Conservation (phyloP, 2,113 vertebrate genomes). For the Butastur rufipennis region DNA sequence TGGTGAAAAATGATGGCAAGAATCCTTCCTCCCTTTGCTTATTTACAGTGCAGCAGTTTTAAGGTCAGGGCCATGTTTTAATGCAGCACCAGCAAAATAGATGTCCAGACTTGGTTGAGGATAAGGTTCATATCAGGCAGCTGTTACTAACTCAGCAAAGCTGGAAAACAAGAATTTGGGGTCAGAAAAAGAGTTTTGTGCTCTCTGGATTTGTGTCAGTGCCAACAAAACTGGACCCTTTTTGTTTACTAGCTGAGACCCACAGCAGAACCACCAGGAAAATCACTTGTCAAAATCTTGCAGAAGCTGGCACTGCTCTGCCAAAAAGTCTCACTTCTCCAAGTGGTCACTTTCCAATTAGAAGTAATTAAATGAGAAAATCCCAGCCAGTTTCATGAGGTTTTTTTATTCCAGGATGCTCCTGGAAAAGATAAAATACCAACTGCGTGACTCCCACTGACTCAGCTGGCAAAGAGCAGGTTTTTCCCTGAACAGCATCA, state of each 20-base stretch:
- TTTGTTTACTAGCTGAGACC: background rate
- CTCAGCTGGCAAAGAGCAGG: background rate
- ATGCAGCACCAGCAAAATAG: background rate
- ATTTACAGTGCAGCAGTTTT: background rate
- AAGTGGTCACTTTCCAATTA: background rate
- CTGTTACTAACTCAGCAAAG: background rate
- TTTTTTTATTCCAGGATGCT: background rate
- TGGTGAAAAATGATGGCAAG: background rate
- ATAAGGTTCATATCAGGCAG: background rate
- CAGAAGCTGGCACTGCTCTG: background rate
- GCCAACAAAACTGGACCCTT: background rate
- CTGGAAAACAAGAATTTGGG: background rate
- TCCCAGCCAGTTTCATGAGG: background rate
- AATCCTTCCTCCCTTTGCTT: background rate
- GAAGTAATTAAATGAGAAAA: constrained; percentile 15
- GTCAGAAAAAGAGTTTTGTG: background rate
- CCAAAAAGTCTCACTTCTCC: background rate
- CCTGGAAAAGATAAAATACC: background rate
- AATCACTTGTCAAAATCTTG: background rate
- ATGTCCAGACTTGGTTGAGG: background rate
- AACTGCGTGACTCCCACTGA: background rate
- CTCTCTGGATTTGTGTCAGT: background rate
- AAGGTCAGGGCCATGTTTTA: background rate
- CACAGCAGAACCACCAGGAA: background rate
- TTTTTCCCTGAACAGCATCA: background rate